Evolutionary conservation across 2,888 invertebrate genomes (phyloP).

Genomic region (Patella pellucida): DNA sequence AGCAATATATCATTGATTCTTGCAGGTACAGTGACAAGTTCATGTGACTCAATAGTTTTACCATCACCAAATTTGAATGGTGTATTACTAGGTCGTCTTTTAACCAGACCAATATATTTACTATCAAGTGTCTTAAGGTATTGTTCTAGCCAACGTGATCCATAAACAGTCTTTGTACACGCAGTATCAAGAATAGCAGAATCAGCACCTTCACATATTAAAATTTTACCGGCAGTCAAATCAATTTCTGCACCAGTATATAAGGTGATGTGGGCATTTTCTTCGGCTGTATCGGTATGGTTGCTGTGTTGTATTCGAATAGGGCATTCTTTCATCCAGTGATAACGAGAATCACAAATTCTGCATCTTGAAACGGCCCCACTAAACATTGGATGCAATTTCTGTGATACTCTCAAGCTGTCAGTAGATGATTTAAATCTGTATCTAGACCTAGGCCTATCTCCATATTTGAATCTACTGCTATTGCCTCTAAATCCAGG

Average conservation of each 20-base stretch:
- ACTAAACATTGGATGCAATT: neutral
- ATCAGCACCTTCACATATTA: too few species aligned
- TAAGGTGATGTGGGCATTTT: neutral
- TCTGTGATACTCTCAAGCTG: neutral
- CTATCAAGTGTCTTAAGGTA: too few species aligned
- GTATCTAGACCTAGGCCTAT: too few species aligned
- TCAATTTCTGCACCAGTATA: neutral
- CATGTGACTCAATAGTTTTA: neutral
- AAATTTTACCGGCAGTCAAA: neutral
- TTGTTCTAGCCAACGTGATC: too few species aligned
- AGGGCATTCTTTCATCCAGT: neutral
- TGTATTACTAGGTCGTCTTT: neutral
- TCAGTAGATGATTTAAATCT: too few species aligned
- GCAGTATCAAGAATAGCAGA: too few species aligned
- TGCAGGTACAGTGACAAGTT: neutral
- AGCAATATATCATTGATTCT: neutral
- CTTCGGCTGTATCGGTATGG: neutral
- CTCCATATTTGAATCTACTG: too few species aligned
- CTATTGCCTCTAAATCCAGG: too few species aligned
- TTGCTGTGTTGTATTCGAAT: neutral
- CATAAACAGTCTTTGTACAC: too few species aligned
- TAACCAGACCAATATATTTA: too few species aligned
- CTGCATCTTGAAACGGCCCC: neutral
- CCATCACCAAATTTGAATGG: conserved; percentile 10
- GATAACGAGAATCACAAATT: neutral